Conservation (phyloP, 2,113 vertebrate species). For the Scatophagus argus region DNA sequence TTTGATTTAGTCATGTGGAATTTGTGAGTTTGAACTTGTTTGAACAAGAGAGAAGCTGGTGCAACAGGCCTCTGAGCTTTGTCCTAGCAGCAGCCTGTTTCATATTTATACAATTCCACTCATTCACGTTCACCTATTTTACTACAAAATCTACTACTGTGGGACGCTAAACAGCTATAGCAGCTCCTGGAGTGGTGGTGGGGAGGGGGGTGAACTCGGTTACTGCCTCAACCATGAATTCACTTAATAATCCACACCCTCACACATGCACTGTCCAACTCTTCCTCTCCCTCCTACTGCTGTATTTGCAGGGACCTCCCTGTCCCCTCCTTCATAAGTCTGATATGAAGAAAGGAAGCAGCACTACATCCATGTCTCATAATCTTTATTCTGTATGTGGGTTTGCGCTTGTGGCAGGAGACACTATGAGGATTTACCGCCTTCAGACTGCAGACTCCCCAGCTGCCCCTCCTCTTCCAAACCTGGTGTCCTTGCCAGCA, state of each 20-base stretch:
- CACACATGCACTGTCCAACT: constrained; percentile 14
- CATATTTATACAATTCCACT: not conserved
- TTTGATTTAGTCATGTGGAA: not conserved
- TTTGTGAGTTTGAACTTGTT: too few species aligned
- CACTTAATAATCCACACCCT: constrained; percentile 49
- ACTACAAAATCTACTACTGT: constrained; percentile 8
- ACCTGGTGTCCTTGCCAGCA: constrained; percentile 70
- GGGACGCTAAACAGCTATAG: not conserved
- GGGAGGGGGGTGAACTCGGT: constrained; percentile 32
- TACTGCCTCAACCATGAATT: constrained; percentile 33
- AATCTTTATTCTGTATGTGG: constrained; percentile 20
- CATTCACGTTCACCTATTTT: constrained; percentile 1
- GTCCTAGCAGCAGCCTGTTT: constrained; percentile 5
- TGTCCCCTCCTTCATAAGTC: not conserved
- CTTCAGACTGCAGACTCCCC: constrained; percentile 35
- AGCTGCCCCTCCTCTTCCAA: constrained; percentile 43
- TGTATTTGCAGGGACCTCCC: not conserved
- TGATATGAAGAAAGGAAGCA: constrained; percentile 16
- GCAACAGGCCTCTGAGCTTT: not conserved
- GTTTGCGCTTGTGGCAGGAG: constrained; percentile 34
- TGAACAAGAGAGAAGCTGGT: not conserved
- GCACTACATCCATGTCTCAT: constrained; percentile 19
- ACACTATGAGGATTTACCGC: constrained; percentile 50
- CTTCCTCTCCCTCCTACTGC: constrained; percentile 12
- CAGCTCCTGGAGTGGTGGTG: constrained; percentile 19